Evolutionary conservation across 2,797 vertebrate species (phyloP).

Genomic region (Neosilurus hyrtlii): DNA sequence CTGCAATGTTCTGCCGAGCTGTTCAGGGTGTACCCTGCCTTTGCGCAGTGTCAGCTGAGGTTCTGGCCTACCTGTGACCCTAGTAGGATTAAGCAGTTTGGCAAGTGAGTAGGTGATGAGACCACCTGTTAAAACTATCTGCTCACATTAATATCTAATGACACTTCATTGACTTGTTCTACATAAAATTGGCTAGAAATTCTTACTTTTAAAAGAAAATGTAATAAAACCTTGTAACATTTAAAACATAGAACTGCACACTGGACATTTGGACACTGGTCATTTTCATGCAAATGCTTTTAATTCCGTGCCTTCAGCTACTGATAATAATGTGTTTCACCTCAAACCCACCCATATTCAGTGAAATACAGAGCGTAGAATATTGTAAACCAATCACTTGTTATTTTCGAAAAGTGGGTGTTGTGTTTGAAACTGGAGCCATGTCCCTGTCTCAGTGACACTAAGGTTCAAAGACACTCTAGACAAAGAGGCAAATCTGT

Average conservation of each 20-base stretch:
- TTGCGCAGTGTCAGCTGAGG: too few relatives aligned
- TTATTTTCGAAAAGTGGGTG: conserved; percentile 26
- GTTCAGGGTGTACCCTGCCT: too few relatives aligned
- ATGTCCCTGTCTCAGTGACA: conserved; percentile 19
- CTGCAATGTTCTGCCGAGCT: too few relatives aligned
- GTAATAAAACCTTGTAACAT: neutral
- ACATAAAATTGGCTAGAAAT: neutral
- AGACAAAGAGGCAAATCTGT: conserved; percentile 10
- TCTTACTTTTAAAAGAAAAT: neutral
- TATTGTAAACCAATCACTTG: conserved; percentile 39
- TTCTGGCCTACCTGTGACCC: too few relatives aligned
- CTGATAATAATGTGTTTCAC: neutral
- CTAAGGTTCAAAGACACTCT: conserved; percentile 19
- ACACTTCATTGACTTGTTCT: neutral
- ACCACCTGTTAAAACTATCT: neutral
- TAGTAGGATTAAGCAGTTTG: too few relatives aligned
- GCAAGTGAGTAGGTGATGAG: too few relatives aligned
- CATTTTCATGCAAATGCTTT: neutral
- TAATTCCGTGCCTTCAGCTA: neutral
- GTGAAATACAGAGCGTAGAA: conserved; percentile 14
- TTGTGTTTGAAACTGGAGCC: conserved; percentile 45
- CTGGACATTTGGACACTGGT: too few relatives aligned
- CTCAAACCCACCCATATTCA: neutral
- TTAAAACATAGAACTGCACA: neutral
- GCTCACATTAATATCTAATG: neutral